Base-by-base conservation (phyloP, 2,888 invertebrate species). In the Diplolepis rosae region DNA sequence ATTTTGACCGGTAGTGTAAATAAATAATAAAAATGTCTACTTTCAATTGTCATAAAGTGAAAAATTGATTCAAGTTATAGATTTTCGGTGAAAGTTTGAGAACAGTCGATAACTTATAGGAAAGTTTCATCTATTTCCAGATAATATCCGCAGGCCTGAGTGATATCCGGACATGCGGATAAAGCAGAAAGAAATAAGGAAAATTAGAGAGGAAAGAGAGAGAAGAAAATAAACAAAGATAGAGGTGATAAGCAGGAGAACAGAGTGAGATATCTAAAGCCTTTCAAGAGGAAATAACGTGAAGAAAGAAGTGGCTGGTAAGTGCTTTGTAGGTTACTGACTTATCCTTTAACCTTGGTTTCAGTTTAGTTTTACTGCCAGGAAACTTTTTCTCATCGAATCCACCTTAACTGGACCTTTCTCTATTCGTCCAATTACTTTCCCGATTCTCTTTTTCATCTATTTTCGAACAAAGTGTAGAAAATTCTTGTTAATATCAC, bases 321-420 rank as follows among this genome's bases (percentile, higher is more conserved):
- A 76, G 67, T 71, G 73, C 71, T 54, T 61, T 68, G 74, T 68
- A 74, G 70, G 68, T 69, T 77, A 75, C 73, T 76, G 74, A 74
- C 74, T 79, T 67, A 65, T 61, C 66, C 73, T 73, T 78, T 79
- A 79, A 80, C 75, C 76, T 73, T 79, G 78, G 76, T 78, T 80
- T 15, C 15, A 32, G 28, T 48, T 50, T 48, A 24, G 9, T 39
- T 61, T 61, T 7, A 2, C 61, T n/a, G 13, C 2, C 1, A 61
- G 22, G n/a, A 39, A 61, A 61, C 30, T 48, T 50, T 68, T 69
- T 65, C 15, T 32, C 45, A 48, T 27, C 22, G 13, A 32, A 48
- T 69, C 15, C 30, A 51, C 30, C 50, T 61, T 30, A 18, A 13
- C 66, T 71, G 42, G 50, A 56, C 66, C 50, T n/a, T 69, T 69